phyloP scores from a whole-genome alignment of 2,113 vertebrate species.

The Chloroceryle aenea region DNA sequence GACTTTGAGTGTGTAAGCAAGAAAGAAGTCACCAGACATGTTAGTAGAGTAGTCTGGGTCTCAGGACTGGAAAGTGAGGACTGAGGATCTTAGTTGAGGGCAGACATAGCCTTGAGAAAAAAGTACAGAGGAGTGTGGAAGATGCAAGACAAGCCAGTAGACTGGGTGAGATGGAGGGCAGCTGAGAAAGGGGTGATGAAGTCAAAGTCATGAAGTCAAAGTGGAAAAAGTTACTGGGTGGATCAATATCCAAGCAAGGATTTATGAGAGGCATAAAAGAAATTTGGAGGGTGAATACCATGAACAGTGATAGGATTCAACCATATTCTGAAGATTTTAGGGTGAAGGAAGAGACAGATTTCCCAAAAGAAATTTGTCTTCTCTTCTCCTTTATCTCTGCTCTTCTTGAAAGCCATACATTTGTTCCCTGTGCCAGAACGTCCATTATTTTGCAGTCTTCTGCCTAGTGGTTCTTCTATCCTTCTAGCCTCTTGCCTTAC shows the following conservation, averaged over 20 bases:
- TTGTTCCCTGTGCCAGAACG: neutral
- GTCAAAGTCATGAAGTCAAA: slow-evolving; percentile 37
- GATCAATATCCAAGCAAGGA: slow-evolving; percentile 17
- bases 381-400: neutral
- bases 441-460: neutral
- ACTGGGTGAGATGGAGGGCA: neutral
- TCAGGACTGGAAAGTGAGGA: neutral
- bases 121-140: neutral
- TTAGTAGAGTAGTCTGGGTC: neutral
- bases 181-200: neutral
- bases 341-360: neutral
- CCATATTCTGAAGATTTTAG: neutral
- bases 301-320: neutral
- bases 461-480: neutral
- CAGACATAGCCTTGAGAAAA: neutral
- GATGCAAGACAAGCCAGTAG: neutral
- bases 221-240: slow-evolving; percentile 8
- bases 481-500: neutral
- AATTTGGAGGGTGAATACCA: neutral
- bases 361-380: neutral
- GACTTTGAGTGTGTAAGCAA: neutral
- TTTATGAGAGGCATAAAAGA: neutral
- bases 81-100: neutral
- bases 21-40: neutral
- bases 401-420: neutral